Evolutionary conservation across 2,888 invertebrate genomes (phyloP).

Genomic region (Eurytoma adleriae): DNA sequence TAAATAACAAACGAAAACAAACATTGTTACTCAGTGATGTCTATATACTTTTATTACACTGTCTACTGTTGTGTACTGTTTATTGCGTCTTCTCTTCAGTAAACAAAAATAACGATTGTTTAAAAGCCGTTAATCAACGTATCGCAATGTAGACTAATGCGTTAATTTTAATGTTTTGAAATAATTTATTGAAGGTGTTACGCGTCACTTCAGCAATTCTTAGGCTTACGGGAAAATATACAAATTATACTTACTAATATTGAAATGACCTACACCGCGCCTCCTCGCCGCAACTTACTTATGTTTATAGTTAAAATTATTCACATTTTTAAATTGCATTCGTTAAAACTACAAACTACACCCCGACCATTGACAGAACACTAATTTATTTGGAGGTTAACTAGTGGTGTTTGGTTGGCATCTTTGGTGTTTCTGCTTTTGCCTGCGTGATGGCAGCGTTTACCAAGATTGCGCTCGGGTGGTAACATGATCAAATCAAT

Average conservation of each 20-base stretch:
- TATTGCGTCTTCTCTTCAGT: no score
- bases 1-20: not conserved
- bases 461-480: no score
- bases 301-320: slow-evolving; percentile 6
- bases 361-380: slow-evolving; percentile 10
- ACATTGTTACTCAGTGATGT: no score
- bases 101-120: no score
- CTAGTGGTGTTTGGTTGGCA: not conserved
- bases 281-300: slow-evolving; percentile 15
- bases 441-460: not conserved
- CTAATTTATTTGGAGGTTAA: slow-evolving; percentile 24
- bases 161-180: not conserved
- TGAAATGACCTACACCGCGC: not conserved
- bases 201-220: not conserved
- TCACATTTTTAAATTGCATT: slow-evolving; percentile 37
- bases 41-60: no score
- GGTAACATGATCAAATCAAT: not conserved
- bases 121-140: no score
- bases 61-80: no score
- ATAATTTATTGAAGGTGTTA: not conserved
- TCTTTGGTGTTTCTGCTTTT: not conserved
- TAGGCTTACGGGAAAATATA: no score
- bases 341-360: slow-evolving; percentile 37
- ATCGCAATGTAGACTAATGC: not conserved
- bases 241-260: slow-evolving; percentile 23